These are phyloP conservation scores for Echinarachnius parma DNA, from an alignment of 53 echinoderm and acorn worm species.

Conservation along the genomic window DNA sequence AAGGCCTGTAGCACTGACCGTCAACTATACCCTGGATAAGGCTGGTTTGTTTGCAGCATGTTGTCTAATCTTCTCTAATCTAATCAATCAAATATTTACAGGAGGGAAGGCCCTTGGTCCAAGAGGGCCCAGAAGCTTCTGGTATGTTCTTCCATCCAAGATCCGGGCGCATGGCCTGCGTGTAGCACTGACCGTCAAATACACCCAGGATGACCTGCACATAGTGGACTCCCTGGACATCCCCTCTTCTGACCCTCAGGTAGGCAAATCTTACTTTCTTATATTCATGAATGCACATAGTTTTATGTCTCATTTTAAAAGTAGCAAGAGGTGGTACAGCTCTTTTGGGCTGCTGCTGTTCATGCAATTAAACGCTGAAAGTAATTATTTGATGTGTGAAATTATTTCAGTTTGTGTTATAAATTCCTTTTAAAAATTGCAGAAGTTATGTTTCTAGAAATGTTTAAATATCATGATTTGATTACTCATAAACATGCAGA, in stretches of 20 bases:
- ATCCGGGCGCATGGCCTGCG: slow-evolving; percentile 69
- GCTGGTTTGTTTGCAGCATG: neutral
- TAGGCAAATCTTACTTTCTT: slow-evolving; percentile 36
- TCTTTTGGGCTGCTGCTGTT: too few relatives aligned
- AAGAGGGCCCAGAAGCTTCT: slow-evolving; percentile 83
- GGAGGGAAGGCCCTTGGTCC: slow-evolving; percentile 87
- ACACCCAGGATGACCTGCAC: slow-evolving; percentile 86
- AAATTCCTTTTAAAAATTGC: too few relatives aligned
- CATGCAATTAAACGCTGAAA: too few relatives aligned
- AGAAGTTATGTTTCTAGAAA: too few relatives aligned
- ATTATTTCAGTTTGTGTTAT: too few relatives aligned
- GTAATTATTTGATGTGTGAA: too few relatives aligned
- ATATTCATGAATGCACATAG: too few relatives aligned
- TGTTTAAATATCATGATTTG: too few relatives aligned
- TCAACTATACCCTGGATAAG: neutral
- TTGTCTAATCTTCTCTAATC: neutral
- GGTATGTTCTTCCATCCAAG: slow-evolving; percentile 77
- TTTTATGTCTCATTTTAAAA: too few relatives aligned
- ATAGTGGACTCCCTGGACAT: slow-evolving; percentile 93
- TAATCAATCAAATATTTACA: slow-evolving; percentile 12
- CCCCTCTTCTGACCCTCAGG: slow-evolving; percentile 86
- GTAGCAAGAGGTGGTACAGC: too few relatives aligned
- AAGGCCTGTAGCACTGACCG: too few relatives aligned
- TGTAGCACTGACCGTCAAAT: slow-evolving; percentile 74
- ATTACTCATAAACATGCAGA: too few relatives aligned